Evolutionary conservation across 1,140 invertebrate species (phyloP).

Genomic region (Bombus polaris): DNA sequence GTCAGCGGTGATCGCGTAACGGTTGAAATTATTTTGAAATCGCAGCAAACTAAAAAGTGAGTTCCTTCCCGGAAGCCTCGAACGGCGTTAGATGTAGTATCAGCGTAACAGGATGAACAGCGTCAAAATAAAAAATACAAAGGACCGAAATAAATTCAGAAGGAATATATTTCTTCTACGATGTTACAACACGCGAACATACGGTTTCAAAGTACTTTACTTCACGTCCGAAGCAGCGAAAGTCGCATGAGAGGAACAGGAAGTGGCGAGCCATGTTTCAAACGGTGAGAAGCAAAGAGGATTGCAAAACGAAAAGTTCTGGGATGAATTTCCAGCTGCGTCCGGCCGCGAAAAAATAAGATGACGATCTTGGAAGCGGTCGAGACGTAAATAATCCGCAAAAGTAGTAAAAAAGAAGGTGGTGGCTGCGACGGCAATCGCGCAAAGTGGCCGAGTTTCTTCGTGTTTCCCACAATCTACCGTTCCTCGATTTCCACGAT

Average conservation of each 20-base stretch:
- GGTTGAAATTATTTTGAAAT: too few relatives aligned
- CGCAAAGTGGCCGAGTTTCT: slow-evolving; percentile 73
- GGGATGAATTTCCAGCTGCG: slow-evolving; percentile 72
- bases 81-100: too few relatives aligned
- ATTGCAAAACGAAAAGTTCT: slow-evolving; percentile 66
- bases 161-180: too few relatives aligned
- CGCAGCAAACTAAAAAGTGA: too few relatives aligned
- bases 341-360: slow-evolving; percentile 5
- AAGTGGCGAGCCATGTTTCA: background rate
- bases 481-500: background rate
- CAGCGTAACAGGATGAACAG: too few relatives aligned
- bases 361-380: slow-evolving; percentile 10
- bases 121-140: too few relatives aligned
- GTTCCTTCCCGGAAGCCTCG: too few relatives aligned
- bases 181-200: rapidly evolving
- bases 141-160: too few relatives aligned
- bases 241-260: background rate
- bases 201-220: too few relatives aligned
- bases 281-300: background rate
- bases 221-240: background rate
- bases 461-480: slow-evolving; percentile 48
- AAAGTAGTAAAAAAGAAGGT: slow-evolving; percentile 65
- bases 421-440: slow-evolving; percentile 72
- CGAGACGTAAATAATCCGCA: slow-evolving; percentile 71
- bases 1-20: too few relatives aligned